Evolutionary conservation across 2,888 invertebrate genomes (phyloP), one percentile per base, ranked within the genome.

Genomic region (Caenorhabditis virilis): DNA sequence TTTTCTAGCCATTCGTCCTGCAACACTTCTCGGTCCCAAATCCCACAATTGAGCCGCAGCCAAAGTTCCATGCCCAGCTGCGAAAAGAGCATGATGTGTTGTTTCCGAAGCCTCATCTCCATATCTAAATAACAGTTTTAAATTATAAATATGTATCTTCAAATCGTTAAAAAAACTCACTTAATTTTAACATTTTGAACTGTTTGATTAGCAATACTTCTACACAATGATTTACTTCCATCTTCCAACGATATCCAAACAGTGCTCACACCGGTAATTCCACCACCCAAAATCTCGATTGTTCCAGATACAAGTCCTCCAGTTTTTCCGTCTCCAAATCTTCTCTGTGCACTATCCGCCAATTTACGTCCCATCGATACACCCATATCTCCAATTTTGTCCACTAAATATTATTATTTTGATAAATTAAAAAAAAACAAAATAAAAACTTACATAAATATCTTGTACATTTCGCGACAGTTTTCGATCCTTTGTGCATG

Each of bases 141-240:
- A 6, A 47, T 7, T 27, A 26, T 45, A 15, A n/a, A 22, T n/a
- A 13, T 41, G 9, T n/a, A 16, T 13, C 9, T 16, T 18, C 7
- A 41, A 41, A 7, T 9, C 13, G n/a, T 41, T 18, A 26, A 2
- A 30, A 56, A 20, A 23, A 82, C 86, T 84, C 85, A 90, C 90
- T 88, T 90, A 80, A 91, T 88, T 74, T 89, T 86, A 38, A 91
- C 89, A 53, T 90, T 87, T 78, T 88, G 87, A 0, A 90, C 90
- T 0, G 90, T 90, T 83, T 91, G 90, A 71, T 89, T 86, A 48
- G 89, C 88, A 23, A 91, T 83, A 60, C 80, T 84, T 46, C 78
- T 83, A 9, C 89, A 90, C 48, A 88, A 79, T 46, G 88, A 88
- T 56, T 87, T 86, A 1, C 90, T 90, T 0, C 90, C 90, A 46